Conservation (phyloP, 2,113 vertebrate genomes). For the Anser cygnoides region DNA sequence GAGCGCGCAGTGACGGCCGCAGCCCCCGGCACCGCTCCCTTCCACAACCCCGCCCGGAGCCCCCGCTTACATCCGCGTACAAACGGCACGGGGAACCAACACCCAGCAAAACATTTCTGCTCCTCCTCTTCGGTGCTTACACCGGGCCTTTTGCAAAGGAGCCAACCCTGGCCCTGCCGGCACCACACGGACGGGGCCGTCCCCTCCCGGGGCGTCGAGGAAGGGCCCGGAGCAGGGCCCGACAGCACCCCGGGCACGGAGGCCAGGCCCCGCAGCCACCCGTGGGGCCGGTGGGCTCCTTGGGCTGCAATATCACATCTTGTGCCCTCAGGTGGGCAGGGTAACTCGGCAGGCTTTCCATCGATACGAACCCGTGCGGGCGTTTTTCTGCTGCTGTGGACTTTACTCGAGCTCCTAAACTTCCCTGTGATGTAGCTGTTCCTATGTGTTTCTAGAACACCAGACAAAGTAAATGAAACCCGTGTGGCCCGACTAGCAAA, state of each 20-base stretch:
- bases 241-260: background rate
- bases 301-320: background rate
- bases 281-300: background rate
- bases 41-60: background rate
- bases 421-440: background rate
- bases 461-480: background rate
- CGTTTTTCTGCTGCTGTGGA: background rate
- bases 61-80: rapidly evolving
- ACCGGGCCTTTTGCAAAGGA: background rate
- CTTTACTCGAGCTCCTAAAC: background rate
- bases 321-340: background rate
- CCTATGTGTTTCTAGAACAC: background rate
- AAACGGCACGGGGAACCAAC: background rate
- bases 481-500: constrained; percentile 13
- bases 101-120: background rate
- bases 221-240: background rate
- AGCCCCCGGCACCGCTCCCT: rapidly evolving
- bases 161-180: rapidly evolving
- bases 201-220: background rate
- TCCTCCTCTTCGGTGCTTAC: background rate
- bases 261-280: no score
- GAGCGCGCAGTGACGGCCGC: background rate
- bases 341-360: background rate
- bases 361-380: background rate
- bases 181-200: rapidly evolving